Evolutionary conservation across 1,140 invertebrate species (phyloP).

Genomic region (Campoletis sonorensis): DNA sequence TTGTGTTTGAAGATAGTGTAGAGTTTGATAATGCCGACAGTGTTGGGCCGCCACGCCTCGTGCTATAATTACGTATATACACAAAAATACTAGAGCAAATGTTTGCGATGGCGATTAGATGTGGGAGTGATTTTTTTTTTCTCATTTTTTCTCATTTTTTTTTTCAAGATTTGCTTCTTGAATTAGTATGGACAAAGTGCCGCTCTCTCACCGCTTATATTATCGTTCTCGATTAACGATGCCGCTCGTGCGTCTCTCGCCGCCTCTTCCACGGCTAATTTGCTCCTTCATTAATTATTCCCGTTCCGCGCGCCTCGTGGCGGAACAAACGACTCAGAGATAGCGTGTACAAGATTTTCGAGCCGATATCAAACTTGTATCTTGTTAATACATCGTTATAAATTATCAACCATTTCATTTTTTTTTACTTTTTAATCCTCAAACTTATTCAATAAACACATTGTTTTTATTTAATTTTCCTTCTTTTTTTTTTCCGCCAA

Average conservation of each 20-base stretch:
- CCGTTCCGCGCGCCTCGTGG: slow-evolving; percentile 23
- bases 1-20: too few species aligned
- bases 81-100: slow-evolving; percentile 21
- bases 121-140: too few species aligned
- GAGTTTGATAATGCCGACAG: too few species aligned
- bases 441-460: too few species aligned
- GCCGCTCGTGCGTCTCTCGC: slow-evolving; percentile 32
- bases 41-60: too few species aligned
- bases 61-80: not conserved
- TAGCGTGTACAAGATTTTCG: slow-evolving; percentile 36
- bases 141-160: too few species aligned
- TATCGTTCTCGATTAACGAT: slow-evolving; percentile 44
- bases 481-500: too few species aligned
- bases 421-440: too few species aligned
- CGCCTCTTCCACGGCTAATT: slow-evolving; percentile 42
- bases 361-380: slow-evolving; percentile 16
- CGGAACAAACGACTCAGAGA: slow-evolving; percentile 37
- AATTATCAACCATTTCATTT: too few species aligned
- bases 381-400: too few species aligned
- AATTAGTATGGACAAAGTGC: slow-evolving; percentile 42
- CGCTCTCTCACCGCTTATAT: slow-evolving; percentile 30
- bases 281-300: slow-evolving; percentile 45
- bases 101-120: slow-evolving; percentile 36
- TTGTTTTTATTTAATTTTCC: too few species aligned
- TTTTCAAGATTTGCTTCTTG: not conserved